Percentiles rank a stretch among this genome's conserved stretches.
Conservation (phyloP, 2,888 invertebrate genomes). For the Pollenia griseotomentosa region DNA sequence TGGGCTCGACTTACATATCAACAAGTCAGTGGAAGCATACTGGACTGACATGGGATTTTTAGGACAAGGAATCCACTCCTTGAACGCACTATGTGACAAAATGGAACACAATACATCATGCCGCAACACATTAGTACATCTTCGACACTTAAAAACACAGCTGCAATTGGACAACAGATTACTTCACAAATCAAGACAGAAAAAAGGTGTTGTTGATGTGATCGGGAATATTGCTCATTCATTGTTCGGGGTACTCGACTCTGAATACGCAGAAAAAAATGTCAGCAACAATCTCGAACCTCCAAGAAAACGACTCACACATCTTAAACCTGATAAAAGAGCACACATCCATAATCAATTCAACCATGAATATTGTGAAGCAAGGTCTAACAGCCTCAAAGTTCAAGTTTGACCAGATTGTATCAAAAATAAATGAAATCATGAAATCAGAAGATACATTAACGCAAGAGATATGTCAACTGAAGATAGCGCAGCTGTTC, state of each 20-base stretch:
- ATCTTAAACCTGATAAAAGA: background rate
- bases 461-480: background rate
- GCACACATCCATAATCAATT: conserved; percentile 1
- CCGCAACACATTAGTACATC: background rate
- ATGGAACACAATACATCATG: too few species aligned
- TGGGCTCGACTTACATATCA: too few species aligned
- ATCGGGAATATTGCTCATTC: conserved; percentile 28
- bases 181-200: background rate
- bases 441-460: background rate
- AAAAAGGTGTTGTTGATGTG: background rate
- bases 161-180: background rate
- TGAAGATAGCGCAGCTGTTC: background rate
- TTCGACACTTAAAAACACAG: background rate
- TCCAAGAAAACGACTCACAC: background rate
- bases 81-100: too few species aligned
- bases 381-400: background rate
- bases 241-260: conserved; percentile 18
- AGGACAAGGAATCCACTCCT: too few species aligned
- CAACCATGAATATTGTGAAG: background rate
- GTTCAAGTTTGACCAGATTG: background rate
- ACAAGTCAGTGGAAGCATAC: too few species aligned
- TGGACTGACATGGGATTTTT: too few species aligned
- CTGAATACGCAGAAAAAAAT: background rate
- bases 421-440: background rate
- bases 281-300: background rate